A percentile compares a stretch with the other conserved stretches of the same genome.
Conservation (phyloP, 2,888 invertebrate species). For the Theretra japonica region DNA sequence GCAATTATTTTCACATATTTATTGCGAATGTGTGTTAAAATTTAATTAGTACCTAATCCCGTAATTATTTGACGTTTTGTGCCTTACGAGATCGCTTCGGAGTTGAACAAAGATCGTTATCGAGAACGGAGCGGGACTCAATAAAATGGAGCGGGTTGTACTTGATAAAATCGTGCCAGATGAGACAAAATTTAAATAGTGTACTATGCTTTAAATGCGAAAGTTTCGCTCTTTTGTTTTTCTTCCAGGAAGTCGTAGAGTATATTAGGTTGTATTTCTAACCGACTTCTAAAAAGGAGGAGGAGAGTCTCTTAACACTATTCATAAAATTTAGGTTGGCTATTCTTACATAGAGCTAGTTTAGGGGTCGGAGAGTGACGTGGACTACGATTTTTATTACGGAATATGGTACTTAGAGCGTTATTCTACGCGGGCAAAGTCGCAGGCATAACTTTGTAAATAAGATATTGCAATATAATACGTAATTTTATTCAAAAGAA, state of each 20-base stretch:
- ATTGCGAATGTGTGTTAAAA: slow-evolving; percentile 46
- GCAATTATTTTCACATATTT: slow-evolving; percentile 58
- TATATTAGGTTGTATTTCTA: too few relatives aligned
- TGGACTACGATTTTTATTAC: too few relatives aligned
- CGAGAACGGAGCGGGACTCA: slow-evolving; percentile 39
- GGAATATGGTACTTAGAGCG: too few relatives aligned
- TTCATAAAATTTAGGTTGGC: background rate
- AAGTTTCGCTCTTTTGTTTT: too few relatives aligned
- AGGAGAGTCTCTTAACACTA: background rate
- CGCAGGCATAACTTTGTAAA: too few relatives aligned
- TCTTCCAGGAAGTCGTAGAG: too few relatives aligned
- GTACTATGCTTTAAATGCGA: background rate
- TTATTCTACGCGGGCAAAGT: too few relatives aligned
- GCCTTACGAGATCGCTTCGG: slow-evolving; percentile 34
- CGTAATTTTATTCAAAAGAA: too few relatives aligned
- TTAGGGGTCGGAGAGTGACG: too few relatives aligned
- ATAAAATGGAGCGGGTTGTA: slow-evolving; percentile 36
- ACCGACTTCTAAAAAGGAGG: background rate
- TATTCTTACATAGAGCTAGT: too few relatives aligned
- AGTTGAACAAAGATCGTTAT: slow-evolving; percentile 42
- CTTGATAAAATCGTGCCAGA: background rate
- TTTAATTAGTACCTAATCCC: slow-evolving; percentile 42
- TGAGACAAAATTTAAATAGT: background rate
- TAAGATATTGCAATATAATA: too few relatives aligned
- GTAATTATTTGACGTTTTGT: slow-evolving; percentile 48